Evolutionary conservation across 2,113 vertebrate species (phyloP).

Genomic region (Takifugu bimaculatus): DNA sequence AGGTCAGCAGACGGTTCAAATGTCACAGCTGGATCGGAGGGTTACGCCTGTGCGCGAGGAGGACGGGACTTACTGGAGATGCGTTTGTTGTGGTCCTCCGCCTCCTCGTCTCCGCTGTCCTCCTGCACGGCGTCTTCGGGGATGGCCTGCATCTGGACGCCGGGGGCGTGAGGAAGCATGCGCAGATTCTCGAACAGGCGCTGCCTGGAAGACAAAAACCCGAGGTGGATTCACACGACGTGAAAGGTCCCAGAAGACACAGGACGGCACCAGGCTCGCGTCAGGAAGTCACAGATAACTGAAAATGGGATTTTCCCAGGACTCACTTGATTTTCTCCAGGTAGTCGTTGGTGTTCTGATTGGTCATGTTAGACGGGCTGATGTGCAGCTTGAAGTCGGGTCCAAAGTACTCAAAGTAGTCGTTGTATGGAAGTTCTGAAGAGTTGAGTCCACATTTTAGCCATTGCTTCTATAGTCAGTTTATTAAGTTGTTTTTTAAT

Average conservation of each 20-base stretch:
- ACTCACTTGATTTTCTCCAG: conserved; percentile 94
- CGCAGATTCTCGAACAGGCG: conserved; percentile 70
- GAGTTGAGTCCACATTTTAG: neutral
- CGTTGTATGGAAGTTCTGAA: conserved; percentile 91
- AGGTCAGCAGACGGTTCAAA: neutral
- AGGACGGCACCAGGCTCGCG: too few relatives aligned
- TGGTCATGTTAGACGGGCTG: conserved; percentile 99
- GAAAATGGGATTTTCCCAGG: neutral
- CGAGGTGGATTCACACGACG: neutral
- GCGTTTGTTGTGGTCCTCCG: conserved; percentile 94
- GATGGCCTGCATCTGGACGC: conserved; percentile 84
- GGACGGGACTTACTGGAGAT: conserved; percentile 82
- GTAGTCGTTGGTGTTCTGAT: conserved; percentile 98
- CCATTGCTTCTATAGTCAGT: neutral
- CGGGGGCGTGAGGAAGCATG: conserved; percentile 71
- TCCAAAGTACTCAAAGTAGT: conserved; percentile 99
- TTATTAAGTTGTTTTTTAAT: neutral
- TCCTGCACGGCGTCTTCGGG: conserved; percentile 95
- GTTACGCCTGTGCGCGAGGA: neutral
- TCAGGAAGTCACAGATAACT: neutral
- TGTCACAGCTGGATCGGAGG: neutral
- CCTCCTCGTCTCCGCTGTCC: conserved; percentile 94
- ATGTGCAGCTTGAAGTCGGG: conserved; percentile 99
- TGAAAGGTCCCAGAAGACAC: too few relatives aligned
- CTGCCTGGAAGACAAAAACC: conserved; percentile 41